These are phyloP conservation scores for Tinea trinotella DNA, from an alignment of 2,888 invertebrate species.

Conservation along the genomic window DNA sequence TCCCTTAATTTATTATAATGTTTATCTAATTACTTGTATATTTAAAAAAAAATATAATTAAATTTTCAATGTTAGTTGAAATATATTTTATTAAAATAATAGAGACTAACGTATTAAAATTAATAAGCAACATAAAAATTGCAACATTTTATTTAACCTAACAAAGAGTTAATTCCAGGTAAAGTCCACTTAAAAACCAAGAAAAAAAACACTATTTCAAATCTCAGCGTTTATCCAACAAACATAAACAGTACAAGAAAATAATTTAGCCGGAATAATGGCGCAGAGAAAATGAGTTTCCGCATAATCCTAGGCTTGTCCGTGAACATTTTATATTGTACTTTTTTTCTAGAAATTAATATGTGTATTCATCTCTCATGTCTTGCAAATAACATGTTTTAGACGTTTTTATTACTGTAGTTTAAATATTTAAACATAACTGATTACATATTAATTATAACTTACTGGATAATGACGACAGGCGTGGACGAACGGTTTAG, in stretches of 20 bases:
- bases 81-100: too few species aligned
- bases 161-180: not conserved
- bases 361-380: not conserved
- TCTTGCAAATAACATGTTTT: not conserved
- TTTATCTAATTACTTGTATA: too few species aligned
- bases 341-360: not conserved
- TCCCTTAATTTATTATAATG: too few species aligned
- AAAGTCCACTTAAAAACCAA: not conserved
- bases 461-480: too few species aligned
- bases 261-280: conserved; percentile 13
- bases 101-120: too few species aligned
- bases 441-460: too few species aligned
- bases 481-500: too few species aligned
- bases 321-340: not conserved
- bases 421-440: too few species aligned
- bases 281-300: conserved; percentile 3
- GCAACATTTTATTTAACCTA: not conserved
- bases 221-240: not conserved
- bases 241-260: conserved; percentile 9
- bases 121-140: too few species aligned
- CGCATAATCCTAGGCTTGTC: not conserved
- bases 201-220: not conserved
- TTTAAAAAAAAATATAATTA: too few species aligned
- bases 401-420: too few species aligned
- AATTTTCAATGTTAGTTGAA: too few species aligned